Evolutionary conservation across 2,888 invertebrate genomes (phyloP).

Genomic region (Synergus itoensis): DNA sequence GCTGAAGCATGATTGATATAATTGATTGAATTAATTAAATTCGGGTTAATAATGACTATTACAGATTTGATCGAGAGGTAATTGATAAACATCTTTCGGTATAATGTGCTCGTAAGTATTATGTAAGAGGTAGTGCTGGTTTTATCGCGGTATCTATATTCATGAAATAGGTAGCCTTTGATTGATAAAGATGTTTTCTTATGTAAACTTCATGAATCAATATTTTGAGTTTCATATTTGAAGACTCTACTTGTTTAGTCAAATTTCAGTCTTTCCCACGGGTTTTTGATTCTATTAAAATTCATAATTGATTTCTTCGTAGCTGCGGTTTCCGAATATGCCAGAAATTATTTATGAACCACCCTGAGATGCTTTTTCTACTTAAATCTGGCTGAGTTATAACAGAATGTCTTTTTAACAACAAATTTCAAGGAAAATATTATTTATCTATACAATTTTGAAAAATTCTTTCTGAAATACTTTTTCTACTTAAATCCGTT

Average conservation of each 20-base stretch:
- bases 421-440: too few species aligned
- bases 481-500: slow-evolving; percentile 22
- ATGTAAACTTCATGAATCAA: slow-evolving; percentile 8
- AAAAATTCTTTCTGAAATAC: not conserved
- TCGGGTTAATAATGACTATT: slow-evolving; percentile 19
- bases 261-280: slow-evolving; percentile 34
- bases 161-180: slow-evolving; percentile 8
- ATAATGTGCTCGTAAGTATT: not conserved
- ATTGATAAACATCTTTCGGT: slow-evolving; percentile 17
- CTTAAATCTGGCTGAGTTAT: not conserved
- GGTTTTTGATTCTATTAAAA: slow-evolving; percentile 31
- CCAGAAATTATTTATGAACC: slow-evolving; percentile 22
- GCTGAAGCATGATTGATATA: slow-evolving; percentile 36
- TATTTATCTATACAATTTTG: too few species aligned
- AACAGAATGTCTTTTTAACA: too few species aligned
- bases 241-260: not conserved
- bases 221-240: not conserved
- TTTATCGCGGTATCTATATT: not conserved
- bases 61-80: slow-evolving; percentile 17
- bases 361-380: slow-evolving; percentile 28
- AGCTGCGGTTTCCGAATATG: slow-evolving; percentile 23
- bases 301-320: slow-evolving; percentile 33
- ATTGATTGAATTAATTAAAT: slow-evolving; percentile 37
- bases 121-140: not conserved
- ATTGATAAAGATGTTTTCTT: slow-evolving; percentile 13